A percentile compares a stretch with the other conserved stretches of the same genome.
phyloP scores from a whole-genome alignment of 2,888 invertebrate genomes.

The Apodemia mormo region DNA sequence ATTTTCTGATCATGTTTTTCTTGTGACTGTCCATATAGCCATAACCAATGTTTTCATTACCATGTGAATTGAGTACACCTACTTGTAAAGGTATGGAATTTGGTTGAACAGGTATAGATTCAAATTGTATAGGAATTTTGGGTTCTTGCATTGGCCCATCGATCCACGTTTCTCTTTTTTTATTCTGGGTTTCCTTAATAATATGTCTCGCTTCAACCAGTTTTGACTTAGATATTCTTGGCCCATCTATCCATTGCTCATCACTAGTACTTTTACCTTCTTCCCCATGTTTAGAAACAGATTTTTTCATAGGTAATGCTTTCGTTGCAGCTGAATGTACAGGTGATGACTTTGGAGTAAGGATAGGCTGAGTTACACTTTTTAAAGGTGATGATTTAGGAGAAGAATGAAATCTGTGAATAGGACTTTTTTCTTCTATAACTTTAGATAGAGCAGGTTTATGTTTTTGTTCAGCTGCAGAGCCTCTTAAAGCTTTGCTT shows the following conservation, averaged over 20 bases:
- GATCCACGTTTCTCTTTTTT: constrained; percentile 96
- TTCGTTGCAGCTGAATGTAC: constrained; percentile 74
- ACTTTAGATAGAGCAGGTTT: constrained; percentile 76
- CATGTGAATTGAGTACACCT: constrained; percentile 68
- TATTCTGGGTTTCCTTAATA: constrained; percentile 88
- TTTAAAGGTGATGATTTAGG: constrained; percentile 82
- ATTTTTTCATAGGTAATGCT: constrained; percentile 77
- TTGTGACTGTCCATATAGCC: constrained; percentile 96
- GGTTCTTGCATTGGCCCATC: constrained; percentile 93
- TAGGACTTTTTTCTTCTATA: constrained; percentile 82
- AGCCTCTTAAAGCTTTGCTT: constrained; percentile 90
- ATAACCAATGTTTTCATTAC: constrained; percentile 83
- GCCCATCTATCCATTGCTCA: constrained; percentile 98
- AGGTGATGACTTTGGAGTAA: constrained; percentile 80
- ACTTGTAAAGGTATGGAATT: constrained; percentile 66
- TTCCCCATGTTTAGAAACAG: constrained; percentile 66
- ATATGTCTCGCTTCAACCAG: constrained; percentile 91
- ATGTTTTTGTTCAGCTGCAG: constrained; percentile 84
- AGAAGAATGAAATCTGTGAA: constrained; percentile 82
- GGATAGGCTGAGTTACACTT: constrained; percentile 56
- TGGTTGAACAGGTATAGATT: constrained; percentile 83
- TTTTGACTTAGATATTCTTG: constrained; percentile 91
- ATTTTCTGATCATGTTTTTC: constrained; percentile 95
- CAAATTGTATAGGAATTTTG: constrained; percentile 71
- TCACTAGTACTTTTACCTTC: constrained; percentile 83